Conservation (phyloP, 2,113 vertebrate species). For the Sigmodon hispidus region DNA sequence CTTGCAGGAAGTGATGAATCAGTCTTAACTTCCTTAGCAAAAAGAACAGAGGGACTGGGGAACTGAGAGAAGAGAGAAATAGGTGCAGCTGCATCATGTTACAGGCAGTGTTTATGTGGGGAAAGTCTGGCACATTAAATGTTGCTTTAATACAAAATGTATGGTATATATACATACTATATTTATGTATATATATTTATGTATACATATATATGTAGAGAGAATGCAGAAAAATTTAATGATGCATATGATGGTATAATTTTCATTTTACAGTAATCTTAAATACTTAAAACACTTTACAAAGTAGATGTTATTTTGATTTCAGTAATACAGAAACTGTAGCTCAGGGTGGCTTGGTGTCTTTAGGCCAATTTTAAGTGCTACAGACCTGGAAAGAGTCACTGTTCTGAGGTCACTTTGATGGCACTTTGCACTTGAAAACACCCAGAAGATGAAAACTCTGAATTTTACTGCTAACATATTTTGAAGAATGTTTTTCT, state of each 20-base stretch:
- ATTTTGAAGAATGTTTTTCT: not conserved
- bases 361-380: not conserved
- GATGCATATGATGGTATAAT: not conserved
- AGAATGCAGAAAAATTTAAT: not conserved
- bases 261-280: constrained; percentile 19
- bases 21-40: not conserved
- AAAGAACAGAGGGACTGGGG: not conserved
- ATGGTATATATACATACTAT: not conserved
- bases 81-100: not conserved
- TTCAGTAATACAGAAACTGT: not conserved
- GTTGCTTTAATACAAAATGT: not conserved
- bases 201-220: not conserved
- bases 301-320: not conserved
- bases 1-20: not conserved
- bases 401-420: not conserved
- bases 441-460: not conserved
- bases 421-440: not conserved
- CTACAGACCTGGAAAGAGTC: not conserved
- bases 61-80: not conserved
- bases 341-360: not conserved
- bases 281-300: not conserved
- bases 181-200: not conserved
- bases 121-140: not conserved
- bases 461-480: not conserved
- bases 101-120: not conserved